Percentiles rank a stretch among this genome's conserved stretches.
phyloP scores from a whole-genome alignment of 2,888 invertebrate species.

The Chrysolina americana region DNA sequence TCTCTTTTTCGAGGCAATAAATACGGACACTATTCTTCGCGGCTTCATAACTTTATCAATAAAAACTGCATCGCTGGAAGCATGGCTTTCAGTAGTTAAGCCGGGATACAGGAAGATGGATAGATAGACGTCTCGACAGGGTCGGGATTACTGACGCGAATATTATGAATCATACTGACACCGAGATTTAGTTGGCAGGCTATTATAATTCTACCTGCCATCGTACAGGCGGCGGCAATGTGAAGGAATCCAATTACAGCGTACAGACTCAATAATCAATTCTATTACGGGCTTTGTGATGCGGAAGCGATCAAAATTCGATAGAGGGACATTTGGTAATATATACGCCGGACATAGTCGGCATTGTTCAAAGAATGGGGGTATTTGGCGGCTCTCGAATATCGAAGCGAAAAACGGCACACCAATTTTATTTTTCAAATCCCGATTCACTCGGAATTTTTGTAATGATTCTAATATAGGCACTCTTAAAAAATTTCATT shows the following conservation, averaged over 20 bases:
- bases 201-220: constrained; percentile 55
- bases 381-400: background rate
- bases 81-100: constrained; percentile 54
- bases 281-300: constrained; percentile 26
- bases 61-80: constrained; percentile 51
- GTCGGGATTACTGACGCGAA: constrained; percentile 62
- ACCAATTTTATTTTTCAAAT: too few relatives aligned
- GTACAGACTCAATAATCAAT: constrained; percentile 29
- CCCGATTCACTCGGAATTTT: too few relatives aligned
- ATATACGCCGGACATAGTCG: background rate
- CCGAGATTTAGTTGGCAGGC: constrained; percentile 60
- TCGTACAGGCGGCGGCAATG: constrained; percentile 8
- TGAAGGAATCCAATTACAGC: constrained; percentile 34
- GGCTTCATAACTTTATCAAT: constrained; percentile 50
- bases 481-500: too few relatives aligned
- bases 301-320: background rate
- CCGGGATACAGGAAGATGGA: constrained; percentile 59
- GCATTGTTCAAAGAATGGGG: background rate
- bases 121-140: constrained; percentile 64
- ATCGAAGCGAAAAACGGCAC: too few relatives aligned
- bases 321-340: background rate
- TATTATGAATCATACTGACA: constrained; percentile 66
- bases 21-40: constrained; percentile 35
- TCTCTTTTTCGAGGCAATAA: constrained; percentile 11
- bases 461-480: too few relatives aligned